A percentile compares a stretch with the other conserved stretches of the same genome.
phyloP scores from a whole-genome alignment of 2,888 invertebrate genomes.

The Chymomyza caudatula region DNA sequence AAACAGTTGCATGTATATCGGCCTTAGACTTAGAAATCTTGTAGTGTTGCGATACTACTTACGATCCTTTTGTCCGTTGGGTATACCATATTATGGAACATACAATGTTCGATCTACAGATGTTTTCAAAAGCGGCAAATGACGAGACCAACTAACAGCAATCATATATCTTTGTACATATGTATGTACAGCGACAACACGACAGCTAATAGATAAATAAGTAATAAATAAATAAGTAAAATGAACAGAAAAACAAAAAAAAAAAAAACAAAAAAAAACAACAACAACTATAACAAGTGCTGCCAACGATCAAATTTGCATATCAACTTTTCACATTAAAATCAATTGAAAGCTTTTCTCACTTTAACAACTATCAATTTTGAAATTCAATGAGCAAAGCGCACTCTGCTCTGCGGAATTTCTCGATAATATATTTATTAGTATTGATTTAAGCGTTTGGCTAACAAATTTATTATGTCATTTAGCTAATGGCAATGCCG shows the following conservation, averaged over 20 bases:
- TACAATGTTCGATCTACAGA: not conserved
- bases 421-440: constrained; percentile 4
- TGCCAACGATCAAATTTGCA: constrained; percentile 46
- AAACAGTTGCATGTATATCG: no score
- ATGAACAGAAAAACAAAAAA: no score
- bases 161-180: not conserved
- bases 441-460: not conserved
- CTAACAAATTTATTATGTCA: constrained; percentile 60
- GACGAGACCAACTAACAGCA: not conserved
- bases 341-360: constrained; percentile 68
- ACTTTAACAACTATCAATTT: constrained; percentile 56
- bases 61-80: not conserved
- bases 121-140: not conserved
- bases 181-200: constrained; percentile 18
- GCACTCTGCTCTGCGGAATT: constrained; percentile 16
- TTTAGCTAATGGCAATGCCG: constrained; percentile 54
- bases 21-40: no score
- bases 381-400: constrained; percentile 57
- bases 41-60: no score
- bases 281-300: constrained; percentile 16
- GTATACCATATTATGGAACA: not conserved
- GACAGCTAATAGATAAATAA: constrained; percentile 48
- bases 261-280: no score
- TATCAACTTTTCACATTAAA: constrained; percentile 66
- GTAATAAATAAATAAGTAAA: constrained; percentile 66